These are phyloP conservation scores for Eupithecia abbreviata DNA, from an alignment of 2,888 invertebrate genomes.

Conservation along the genomic window DNA sequence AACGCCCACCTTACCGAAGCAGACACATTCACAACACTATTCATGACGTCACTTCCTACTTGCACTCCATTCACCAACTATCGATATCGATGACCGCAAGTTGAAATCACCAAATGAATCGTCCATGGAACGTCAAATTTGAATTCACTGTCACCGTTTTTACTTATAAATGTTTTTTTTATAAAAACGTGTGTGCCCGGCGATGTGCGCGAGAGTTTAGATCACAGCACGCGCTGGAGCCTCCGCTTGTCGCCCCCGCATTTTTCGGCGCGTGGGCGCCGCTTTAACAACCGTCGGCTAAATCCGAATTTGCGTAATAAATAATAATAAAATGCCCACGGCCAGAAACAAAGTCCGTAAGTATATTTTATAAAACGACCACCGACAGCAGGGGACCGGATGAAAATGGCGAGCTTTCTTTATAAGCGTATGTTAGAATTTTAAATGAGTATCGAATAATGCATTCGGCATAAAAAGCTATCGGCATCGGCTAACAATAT, in stretches of 20 bases:
- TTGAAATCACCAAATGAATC: slow-evolving; percentile 54
- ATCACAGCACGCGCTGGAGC: slow-evolving; percentile 73
- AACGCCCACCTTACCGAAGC: slow-evolving; percentile 67
- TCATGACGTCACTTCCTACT: slow-evolving; percentile 81
- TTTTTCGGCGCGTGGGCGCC: slow-evolving; percentile 78
- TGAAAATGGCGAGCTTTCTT: slow-evolving; percentile 81
- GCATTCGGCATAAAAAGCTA: slow-evolving; percentile 83
- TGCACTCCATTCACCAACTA: slow-evolving; percentile 78
- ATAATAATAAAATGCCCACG: slow-evolving; percentile 65
- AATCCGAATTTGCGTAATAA: slow-evolving; percentile 81
- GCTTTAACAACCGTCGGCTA: slow-evolving; percentile 66
- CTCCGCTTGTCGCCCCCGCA: slow-evolving; percentile 79
- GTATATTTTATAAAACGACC: slow-evolving; percentile 60
- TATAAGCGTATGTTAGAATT: slow-evolving; percentile 83
- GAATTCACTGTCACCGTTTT: slow-evolving; percentile 50
- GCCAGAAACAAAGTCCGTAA: slow-evolving; percentile 39
- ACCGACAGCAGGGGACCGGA: slow-evolving; percentile 74
- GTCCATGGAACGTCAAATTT: slow-evolving; percentile 47
- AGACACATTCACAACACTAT: slow-evolving; percentile 77
- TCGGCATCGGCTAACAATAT: slow-evolving; percentile 81
- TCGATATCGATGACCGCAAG: slow-evolving; percentile 59
- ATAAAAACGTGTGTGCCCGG: slow-evolving; percentile 72
- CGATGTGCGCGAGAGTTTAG: slow-evolving; percentile 76
- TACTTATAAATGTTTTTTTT: slow-evolving; percentile 58
- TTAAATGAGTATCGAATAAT: slow-evolving; percentile 84